These are phyloP conservation scores for Turritopsis dohrnii DNA, from an alignment of 30 jellyfish, hydroid and myxozoan genomes.

Conservation along the genomic window DNA sequence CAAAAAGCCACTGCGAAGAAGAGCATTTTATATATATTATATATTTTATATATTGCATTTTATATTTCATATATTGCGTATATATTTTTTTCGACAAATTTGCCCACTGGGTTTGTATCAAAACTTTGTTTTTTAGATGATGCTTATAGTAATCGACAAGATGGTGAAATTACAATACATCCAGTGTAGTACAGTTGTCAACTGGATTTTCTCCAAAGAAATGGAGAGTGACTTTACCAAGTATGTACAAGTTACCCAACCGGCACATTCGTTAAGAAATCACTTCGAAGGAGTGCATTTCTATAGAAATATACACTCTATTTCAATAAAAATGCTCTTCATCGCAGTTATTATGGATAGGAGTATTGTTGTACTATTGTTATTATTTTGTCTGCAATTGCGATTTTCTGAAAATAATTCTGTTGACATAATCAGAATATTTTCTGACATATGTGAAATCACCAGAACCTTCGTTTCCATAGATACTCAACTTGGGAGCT, in stretches of 20 bases:
- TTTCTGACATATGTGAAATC: not conserved
- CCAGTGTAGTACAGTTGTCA: slow-evolving; percentile 83
- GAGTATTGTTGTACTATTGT: no score
- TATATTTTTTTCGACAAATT: not conserved
- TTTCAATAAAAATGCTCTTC: no score
- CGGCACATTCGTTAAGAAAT: no score
- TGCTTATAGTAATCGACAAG: slow-evolving; percentile 85
- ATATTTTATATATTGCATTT: no score
- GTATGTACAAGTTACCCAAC: slow-evolving; percentile 32
- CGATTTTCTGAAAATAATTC: not conserved
- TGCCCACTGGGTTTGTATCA: not conserved
- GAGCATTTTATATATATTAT: not conserved
- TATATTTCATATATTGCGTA: no score
- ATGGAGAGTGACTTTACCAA: slow-evolving; percentile 71
- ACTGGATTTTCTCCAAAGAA: slow-evolving; percentile 87
- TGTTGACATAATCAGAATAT: not conserved
- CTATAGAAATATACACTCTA: no score
- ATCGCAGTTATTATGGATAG: no score
- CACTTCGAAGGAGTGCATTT: no score
- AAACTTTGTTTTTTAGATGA: slow-evolving; percentile 43
- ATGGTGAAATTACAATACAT: slow-evolving; percentile 76
- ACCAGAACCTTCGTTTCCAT: not conserved
- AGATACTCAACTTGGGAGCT: slow-evolving; percentile 87
- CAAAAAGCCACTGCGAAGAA: not conserved
- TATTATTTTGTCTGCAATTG: no score